Conservation (phyloP, 2,888 invertebrate species). For the Chymomyza procnemis region DNA sequence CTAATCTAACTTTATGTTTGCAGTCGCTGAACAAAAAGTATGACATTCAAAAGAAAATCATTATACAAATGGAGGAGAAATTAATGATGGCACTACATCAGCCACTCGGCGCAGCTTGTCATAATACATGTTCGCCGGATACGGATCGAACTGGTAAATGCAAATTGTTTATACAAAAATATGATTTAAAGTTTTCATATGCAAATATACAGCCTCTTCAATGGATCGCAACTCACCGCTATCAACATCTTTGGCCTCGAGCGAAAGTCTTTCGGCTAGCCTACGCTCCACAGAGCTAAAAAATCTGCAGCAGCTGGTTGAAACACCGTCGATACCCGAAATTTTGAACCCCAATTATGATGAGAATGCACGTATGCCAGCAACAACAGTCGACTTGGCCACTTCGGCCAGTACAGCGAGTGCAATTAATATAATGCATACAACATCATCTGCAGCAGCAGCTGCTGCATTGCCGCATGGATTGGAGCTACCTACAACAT, state of each 20-base stretch:
- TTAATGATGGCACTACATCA: conserved; percentile 80
- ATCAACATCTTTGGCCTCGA: conserved; percentile 83
- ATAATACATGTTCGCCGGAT: conserved; percentile 76
- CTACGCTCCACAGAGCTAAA: conserved; percentile 81
- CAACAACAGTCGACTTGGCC: conserved; percentile 61
- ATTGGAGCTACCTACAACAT: conserved; percentile 54
- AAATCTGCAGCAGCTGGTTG: conserved; percentile 81
- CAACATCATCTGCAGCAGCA: conserved; percentile 21
- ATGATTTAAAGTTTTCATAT: neutral
- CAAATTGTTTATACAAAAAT: neutral
- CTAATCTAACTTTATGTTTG: neutral
- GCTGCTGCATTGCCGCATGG: conserved; percentile 36
- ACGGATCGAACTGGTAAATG: conserved; percentile 76
- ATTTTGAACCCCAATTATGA: conserved; percentile 50
- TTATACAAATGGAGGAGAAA: conserved; percentile 81
- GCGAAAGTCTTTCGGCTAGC: conserved; percentile 78
- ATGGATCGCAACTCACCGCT: conserved; percentile 82
- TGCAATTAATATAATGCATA: conserved; percentile 55
- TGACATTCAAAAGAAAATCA: conserved; percentile 80
- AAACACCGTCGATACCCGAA: conserved; percentile 66
- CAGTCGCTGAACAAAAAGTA: conserved; percentile 82
- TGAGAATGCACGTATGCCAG: conserved; percentile 57
- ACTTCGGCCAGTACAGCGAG: conserved; percentile 73
- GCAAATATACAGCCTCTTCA: conserved; percentile 79
- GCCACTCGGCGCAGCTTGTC: conserved; percentile 73